Percentiles rank a stretch among this genome's conserved stretches.
Conservation (phyloP, 2,888 invertebrate genomes). For the Koerneria pararmatus region DNA sequence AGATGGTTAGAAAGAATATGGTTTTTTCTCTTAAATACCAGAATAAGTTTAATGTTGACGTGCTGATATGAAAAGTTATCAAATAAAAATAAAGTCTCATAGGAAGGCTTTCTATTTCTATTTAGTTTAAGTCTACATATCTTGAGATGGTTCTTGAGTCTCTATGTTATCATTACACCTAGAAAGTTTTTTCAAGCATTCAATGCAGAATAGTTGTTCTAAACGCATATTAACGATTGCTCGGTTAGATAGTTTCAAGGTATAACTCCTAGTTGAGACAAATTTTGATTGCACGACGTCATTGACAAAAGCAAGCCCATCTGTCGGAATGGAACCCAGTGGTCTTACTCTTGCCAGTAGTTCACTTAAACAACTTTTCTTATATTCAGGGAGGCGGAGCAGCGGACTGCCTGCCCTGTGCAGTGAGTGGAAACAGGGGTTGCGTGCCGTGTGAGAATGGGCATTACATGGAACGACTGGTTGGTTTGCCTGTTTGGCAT, state of each 20-base stretch:
- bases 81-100: constrained; percentile 1
- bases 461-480: constrained; percentile 62
- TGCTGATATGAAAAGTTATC: no score
- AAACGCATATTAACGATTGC: not conserved
- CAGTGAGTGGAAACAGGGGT: constrained; percentile 49
- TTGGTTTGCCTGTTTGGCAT: no score
- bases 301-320: not conserved
- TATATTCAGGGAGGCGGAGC: constrained; percentile 63
- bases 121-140: no score
- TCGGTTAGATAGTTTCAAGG: not conserved
- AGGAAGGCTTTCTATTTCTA: no score
- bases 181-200: no score
- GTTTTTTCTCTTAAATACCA: no score
- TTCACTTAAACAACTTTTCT: not conserved
- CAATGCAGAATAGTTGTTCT: no score
- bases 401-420: constrained; percentile 63
- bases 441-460: constrained; percentile 66
- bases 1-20: no score
- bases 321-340: not conserved
- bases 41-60: no score
- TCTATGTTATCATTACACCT: no score
- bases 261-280: not conserved
- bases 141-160: no score
- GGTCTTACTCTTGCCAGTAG: not conserved
- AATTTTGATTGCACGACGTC: not conserved